Evolutionary conservation across 2,888 invertebrate species (phyloP).

Genomic region (Chrysomela aeneicollis): DNA sequence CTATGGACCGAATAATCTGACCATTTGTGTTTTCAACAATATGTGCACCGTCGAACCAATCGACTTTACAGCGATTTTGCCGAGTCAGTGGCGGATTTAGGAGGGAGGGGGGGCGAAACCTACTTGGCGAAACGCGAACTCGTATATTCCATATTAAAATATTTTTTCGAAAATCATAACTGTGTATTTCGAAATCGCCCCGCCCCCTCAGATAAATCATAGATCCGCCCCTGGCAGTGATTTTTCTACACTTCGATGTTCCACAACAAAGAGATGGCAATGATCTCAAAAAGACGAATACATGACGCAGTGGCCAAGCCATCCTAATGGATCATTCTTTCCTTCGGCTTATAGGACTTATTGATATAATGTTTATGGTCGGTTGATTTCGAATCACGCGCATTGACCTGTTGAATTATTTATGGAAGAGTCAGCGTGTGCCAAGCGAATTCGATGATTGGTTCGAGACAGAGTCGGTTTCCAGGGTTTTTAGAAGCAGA

Average conservation of each 20-base stretch:
- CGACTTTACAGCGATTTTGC: too few relatives aligned
- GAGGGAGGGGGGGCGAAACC: too few relatives aligned
- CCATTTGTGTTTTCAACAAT: too few relatives aligned
- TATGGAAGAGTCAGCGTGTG: neutral
- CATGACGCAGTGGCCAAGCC: conserved; percentile 23
- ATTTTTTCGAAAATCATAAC: too few relatives aligned
- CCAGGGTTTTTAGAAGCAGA: too few relatives aligned
- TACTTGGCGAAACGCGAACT: too few relatives aligned
- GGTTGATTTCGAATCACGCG: conserved; percentile 24
- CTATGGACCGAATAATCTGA: too few relatives aligned
- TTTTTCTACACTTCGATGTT: conserved; percentile 19
- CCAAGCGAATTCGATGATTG: neutral
- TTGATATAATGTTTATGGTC: conserved; percentile 24
- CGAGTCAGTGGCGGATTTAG: too few relatives aligned
- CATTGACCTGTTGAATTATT: conserved; percentile 18
- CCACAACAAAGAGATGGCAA: conserved; percentile 29
- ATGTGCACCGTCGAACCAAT: too few relatives aligned
- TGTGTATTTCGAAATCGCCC: too few relatives aligned
- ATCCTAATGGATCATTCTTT: neutral
- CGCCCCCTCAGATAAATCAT: conserved; percentile 13
- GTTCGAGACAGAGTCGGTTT: neutral
- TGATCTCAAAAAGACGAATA: conserved; percentile 30
- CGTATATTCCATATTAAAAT: too few relatives aligned
- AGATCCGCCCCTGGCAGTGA: conserved; percentile 31
- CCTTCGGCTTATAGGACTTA: neutral